Evolutionary conservation across 2,797 vertebrate genomes (phyloP), one percentile per base, ranked within the genome.

Genomic region (Poeciliopsis infans): DNA sequence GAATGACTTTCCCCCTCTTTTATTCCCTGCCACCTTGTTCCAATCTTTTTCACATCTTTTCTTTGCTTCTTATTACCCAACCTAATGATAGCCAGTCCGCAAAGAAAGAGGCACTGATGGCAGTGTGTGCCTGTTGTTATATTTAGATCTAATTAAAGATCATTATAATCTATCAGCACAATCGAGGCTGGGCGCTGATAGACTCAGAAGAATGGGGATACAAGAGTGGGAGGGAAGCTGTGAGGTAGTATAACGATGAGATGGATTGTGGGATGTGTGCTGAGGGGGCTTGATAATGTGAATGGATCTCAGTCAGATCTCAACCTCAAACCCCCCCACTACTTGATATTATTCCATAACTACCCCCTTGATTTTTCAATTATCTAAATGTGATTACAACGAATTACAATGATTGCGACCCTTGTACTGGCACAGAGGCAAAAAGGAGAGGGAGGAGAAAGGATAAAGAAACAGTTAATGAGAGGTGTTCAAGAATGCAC

Each of bases 81-180:
- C 85, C 86, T 91, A 92, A 93, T 94, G 92, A 93, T 87, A 86
- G 82, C 82, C 85, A 76, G 87, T 89, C 89, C 86, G 86, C 86
- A 87, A 81, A 64, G 79, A 88, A 86, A 88, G 87, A 76, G 80
- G 79, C 79, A 74, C 80, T 92, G 91, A 94, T 90, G 86, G 88
- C 88, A 87, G 66, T 59, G 78, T 81, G 87, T n/a, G 86, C 77
- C 83, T 86, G 89, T 91, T 87, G 90, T 93, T 95, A 94, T 94
- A 94, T 94, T 94, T 94, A 95, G 93, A 94, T 89, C 92, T 94
- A 95, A 94, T 95, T 95, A 94, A 92, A 91, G 87, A 92, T 94
- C 92, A 94, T 95, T 95, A 93, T 90, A 92, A 93, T 93, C 90
- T 92, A 91, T 94, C 91, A 93, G 88, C 90, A 88, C 89, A 86